A percentile compares a stretch with the other conserved stretches of the same genome.
These are phyloP conservation scores for Drosophila fuyamai DNA, from an alignment of 1,140 invertebrate species.

Conservation along the genomic window DNA sequence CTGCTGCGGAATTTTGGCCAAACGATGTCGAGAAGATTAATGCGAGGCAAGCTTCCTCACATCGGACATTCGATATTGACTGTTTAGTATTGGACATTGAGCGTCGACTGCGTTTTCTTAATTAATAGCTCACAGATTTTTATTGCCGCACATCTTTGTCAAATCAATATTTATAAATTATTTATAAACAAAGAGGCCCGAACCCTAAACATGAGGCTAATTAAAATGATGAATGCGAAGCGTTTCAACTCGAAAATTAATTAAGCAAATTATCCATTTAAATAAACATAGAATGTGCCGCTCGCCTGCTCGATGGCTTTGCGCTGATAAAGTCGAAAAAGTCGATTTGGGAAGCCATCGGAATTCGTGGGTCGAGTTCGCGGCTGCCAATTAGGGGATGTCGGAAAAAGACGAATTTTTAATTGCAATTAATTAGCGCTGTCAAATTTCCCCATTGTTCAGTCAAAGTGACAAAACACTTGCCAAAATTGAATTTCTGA, in stretches of 20 bases:
- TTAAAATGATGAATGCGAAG: constrained; percentile 79
- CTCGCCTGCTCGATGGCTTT: constrained; percentile 49
- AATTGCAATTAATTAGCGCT: constrained; percentile 54
- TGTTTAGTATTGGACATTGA: constrained; percentile 9
- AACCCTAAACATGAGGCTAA: constrained; percentile 41
- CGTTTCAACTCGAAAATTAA: constrained; percentile 60
- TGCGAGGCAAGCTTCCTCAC: constrained; percentile 42
- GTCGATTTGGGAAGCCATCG: constrained; percentile 16
- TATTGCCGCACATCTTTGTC: constrained; percentile 59
- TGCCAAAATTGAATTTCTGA: constrained; percentile 28
- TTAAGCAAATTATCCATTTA: constrained; percentile 60
- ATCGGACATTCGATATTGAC: constrained; percentile 31
- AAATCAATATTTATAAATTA: constrained; percentile 72
- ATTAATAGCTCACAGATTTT: constrained; percentile 60
- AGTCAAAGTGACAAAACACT: constrained; percentile 35
- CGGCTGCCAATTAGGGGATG: constrained; percentile 68
- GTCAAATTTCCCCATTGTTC: constrained; percentile 45
- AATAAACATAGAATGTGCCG: constrained; percentile 62
- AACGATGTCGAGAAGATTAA: constrained; percentile 61
- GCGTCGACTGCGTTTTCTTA: constrained; percentile 50
- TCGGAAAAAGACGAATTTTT: constrained; percentile 51
- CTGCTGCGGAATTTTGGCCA: constrained; percentile 33
- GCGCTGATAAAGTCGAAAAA: constrained; percentile 44
- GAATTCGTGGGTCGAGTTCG: constrained; percentile 48
- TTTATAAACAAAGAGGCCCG: constrained; percentile 64